Base-by-base conservation (phyloP, 2,113 vertebrate genomes). In the Gymnocephalus cernua region DNA sequence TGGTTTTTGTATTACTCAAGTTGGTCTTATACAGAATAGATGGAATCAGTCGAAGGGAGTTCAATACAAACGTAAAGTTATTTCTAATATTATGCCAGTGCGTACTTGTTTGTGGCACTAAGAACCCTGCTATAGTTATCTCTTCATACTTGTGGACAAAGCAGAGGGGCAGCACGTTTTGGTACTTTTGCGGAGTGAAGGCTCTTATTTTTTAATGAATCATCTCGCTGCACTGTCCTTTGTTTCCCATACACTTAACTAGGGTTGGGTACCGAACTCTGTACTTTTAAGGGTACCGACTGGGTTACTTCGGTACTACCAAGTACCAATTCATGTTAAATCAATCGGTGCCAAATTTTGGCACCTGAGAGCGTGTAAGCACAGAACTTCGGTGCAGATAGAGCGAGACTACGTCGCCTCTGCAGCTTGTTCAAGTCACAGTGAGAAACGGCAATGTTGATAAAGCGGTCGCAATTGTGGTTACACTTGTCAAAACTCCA, bases 201-300 rank as follows among this genome's bases (percentile, higher is more conserved):
- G 11, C 5, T 65, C 15, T 58, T 77, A n/a, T n/a, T n/a, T n/a
- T 21, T n/a, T 45, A 73, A 87, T 66, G 1, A 70, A 78, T 88
- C 21, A 50, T 38, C 57, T 65, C 35, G 14, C 27, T 53, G 6
- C 13, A 13, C 29, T 25, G 19, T 63, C 38, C 51, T 80, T 74
- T 69, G 47, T 79, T 74, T 73, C 47, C 16, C 79, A 62, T 23
- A 23, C 15, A 47, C 62, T 80, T 67, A 35, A 7, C 7, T 35
- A 35, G 35, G 7, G 35, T 35, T 35, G 35, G 6, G 35, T 35
- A 38, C 35, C 35, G 2, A 38, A 38, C 38, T 38, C 38, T 38
- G 38, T 38, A 38, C 38, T 38, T 38, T 38, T 38, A 38, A 38
- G 2, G 2, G 9, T 38, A 38, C 38, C 2, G 9, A 38, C 38